These are phyloP conservation scores for Clusia tigrina DNA, from an alignment of 2,888 invertebrate genomes.

Conservation along the genomic window DNA sequence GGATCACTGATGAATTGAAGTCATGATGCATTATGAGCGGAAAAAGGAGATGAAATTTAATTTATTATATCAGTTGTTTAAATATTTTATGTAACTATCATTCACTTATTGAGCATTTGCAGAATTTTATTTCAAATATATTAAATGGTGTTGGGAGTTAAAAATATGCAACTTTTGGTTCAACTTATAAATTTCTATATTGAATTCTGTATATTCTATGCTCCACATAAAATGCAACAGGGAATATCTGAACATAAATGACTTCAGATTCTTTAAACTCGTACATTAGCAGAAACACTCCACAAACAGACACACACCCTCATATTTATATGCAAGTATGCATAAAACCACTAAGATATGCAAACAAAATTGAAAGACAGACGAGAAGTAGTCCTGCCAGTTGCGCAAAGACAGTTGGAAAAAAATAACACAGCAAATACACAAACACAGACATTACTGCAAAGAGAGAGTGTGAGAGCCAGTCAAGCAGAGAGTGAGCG, in stretches of 20 bases:
- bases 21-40: not conserved
- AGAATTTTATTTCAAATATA: too few species aligned
- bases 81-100: too few species aligned
- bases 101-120: too few species aligned
- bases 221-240: not conserved
- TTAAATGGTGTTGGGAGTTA: too few species aligned
- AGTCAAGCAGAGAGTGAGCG: not conserved
- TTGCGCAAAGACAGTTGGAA: not conserved
- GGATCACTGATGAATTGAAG: too few species aligned
- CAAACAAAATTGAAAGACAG: not conserved
- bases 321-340: not conserved
- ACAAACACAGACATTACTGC: not conserved
- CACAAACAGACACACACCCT: not conserved
- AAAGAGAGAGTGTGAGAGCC: not conserved
- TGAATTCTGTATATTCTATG: too few species aligned
- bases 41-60: not conserved
- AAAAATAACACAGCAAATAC: constrained; percentile 18
- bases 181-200: too few species aligned
- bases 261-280: too few species aligned
- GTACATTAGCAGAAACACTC: too few species aligned
- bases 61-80: too few species aligned
- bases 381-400: not conserved
- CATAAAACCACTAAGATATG: not conserved
- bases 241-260: too few species aligned
- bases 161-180: too few species aligned